Base-by-base conservation (phyloP, 30 jellyfish, hydroid and myxozoan genomes). In the Turritopsis rubra region DNA sequence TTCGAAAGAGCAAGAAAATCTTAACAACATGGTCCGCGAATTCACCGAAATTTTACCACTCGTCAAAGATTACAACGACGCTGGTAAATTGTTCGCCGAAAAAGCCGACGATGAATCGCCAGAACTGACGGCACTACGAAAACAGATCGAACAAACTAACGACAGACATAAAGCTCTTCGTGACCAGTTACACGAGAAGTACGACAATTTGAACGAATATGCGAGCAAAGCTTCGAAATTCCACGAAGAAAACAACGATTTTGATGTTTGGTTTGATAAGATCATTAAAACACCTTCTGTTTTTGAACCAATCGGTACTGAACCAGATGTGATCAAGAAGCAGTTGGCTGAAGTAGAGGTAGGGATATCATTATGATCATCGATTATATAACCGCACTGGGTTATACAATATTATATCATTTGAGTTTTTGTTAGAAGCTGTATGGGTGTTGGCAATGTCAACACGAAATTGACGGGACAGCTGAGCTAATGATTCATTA, bases 311-410 rank as follows among this genome's bases (percentile, higher is more conserved):
- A 79, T 85, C 65, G 93, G 90, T 20, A 73, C 86, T 19, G 93
- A 72, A 27, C 79, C 91, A 20, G 95, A 85, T 4, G 82, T 66
- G 21, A 23, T 92, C 73, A 88, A 83, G 78, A 88, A 53, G 53
- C 96, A 92, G 65, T 28, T 87, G 28, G 25, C 23, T 22, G 92
- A 86, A 74, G 92, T 86, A 17, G 96, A 86, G 93, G 96, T 83
- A 75, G 16, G 81, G 20, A 9, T 29, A n/a, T 54, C 8, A 7
- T 79, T n/a, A 3, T 3, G 5, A 41, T 41, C 60, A 13, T 41
- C 60, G 60, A 41, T 13, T 3, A 41, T 41, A 41, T 41, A 41
- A 19, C 28, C 16, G 18, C 80, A 17, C 21, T 54, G 18, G 72
- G 19, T 21, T 54, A 54, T 54, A 54, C 18, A 16, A 54, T 16